Evolutionary conservation across 1,140 invertebrate species (phyloP).

Genomic region (Lasaia peninsularis): DNA sequence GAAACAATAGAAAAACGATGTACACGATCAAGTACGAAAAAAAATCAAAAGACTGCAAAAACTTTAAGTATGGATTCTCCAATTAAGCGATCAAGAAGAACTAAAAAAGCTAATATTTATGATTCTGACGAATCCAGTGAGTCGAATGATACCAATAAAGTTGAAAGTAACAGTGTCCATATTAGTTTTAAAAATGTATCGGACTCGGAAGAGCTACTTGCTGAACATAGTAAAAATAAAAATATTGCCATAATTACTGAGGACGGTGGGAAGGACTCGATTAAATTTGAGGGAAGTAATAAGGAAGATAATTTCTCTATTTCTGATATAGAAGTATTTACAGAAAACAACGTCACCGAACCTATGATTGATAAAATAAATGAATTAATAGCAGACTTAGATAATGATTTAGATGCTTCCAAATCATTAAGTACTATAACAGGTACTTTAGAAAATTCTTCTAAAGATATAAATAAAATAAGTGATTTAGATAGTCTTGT

Average conservation of each 20-base stretch:
- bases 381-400: conserved; percentile 57
- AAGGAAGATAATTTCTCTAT: conserved; percentile 14
- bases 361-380: conserved; percentile 62
- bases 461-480: not conserved
- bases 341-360: conserved; percentile 48
- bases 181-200: conserved; percentile 5
- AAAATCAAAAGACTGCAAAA: not conserved
- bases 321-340: conserved; percentile 50
- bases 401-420: conserved; percentile 49
- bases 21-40: conserved; percentile 37
- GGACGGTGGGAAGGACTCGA: not conserved
- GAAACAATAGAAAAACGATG: conserved; percentile 36
- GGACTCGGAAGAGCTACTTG: conserved; percentile 13
- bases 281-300: not conserved
- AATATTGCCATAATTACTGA: not conserved
- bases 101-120: conserved; percentile 29
- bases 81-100: conserved; percentile 27
- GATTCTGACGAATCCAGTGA: conserved; percentile 27
- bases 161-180: not conserved
- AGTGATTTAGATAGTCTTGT: not conserved
- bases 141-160: conserved; percentile 21
- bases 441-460: conserved; percentile 14
- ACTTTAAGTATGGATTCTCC: conserved; percentile 10
- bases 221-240: conserved; percentile 8
- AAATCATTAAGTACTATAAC: conserved; percentile 32